phyloP scores from a whole-genome alignment of 1,140 invertebrate species.

The Zaprionus ghesquierei region DNA sequence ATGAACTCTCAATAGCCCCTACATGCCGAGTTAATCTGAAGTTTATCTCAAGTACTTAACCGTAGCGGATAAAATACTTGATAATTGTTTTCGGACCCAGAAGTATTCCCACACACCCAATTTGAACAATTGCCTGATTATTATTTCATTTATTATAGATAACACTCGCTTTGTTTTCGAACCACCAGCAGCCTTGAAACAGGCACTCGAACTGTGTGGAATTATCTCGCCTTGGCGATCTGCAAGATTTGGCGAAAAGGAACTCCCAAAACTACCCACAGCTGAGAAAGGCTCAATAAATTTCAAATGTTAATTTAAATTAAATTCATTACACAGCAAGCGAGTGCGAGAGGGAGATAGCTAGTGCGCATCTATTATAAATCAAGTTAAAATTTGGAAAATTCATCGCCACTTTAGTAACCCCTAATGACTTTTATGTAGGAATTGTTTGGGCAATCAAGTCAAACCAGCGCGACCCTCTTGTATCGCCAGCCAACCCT shows the following conservation, averaged over 20 bases:
- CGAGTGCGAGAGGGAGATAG: conserved; percentile 21
- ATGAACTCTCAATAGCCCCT: neutral
- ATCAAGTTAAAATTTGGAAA: conserved; percentile 76
- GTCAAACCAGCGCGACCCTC: conserved; percentile 42
- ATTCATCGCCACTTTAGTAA: conserved; percentile 82
- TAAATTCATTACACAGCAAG: conserved; percentile 57
- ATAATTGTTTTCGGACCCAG: neutral
- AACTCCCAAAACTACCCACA: conserved; percentile 40
- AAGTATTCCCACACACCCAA: conserved; percentile 51
- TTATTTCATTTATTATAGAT: conserved; percentile 63
- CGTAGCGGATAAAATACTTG: neutral
- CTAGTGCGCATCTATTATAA: conserved; percentile 56
- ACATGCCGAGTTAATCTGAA: neutral
- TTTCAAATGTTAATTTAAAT: conserved; percentile 81
- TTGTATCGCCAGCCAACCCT: conserved; percentile 43
- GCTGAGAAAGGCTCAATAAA: conserved; percentile 65
- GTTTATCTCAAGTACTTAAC: neutral
- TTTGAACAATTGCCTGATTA: conserved; percentile 59
- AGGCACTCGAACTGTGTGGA: conserved; percentile 1
- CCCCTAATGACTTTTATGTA: conserved; percentile 78
- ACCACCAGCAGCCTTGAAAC: conserved; percentile 47
- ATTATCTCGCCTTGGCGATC: conserved; percentile 65
- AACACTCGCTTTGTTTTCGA: conserved; percentile 45
- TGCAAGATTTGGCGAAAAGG: conserved; percentile 60
- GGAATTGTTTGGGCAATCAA: conserved; percentile 78